Evolutionary conservation across 1,140 invertebrate genomes (phyloP).

Genomic region (Bradysia coprophila): DNA sequence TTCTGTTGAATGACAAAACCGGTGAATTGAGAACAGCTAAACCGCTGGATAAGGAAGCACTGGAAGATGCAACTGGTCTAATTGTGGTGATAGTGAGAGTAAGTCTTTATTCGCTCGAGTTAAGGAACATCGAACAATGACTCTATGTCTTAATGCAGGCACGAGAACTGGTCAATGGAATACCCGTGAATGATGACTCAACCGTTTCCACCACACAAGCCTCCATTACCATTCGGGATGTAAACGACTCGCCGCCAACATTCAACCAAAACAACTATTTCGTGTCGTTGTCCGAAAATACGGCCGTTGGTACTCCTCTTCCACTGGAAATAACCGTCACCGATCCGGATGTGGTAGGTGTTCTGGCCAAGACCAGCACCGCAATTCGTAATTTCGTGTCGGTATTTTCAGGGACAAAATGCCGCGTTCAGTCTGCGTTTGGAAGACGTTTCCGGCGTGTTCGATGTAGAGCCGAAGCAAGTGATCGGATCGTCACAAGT

Average conservation of each 20-base stretch:
- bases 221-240: slow-evolving; percentile 72
- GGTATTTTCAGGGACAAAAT: slow-evolving; percentile 46
- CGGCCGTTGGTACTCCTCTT: slow-evolving; percentile 59
- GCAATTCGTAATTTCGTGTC: no score
- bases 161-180: slow-evolving; percentile 53
- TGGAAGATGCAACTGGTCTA: slow-evolving; percentile 57
- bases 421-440: slow-evolving; percentile 59
- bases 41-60: slow-evolving; percentile 63
- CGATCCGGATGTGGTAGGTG: slow-evolving; percentile 65
- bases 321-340: slow-evolving; percentile 71
- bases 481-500: slow-evolving; percentile 65
- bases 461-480: slow-evolving; percentile 60
- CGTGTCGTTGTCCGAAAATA: slow-evolving; percentile 65
- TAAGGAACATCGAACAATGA: no score
- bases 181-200: slow-evolving; percentile 40
- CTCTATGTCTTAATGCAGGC: no score
- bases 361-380: not conserved
- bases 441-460: slow-evolving; percentile 61
- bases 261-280: slow-evolving; percentile 66
- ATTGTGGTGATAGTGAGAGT: slow-evolving; percentile 50
- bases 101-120: no score
- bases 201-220: slow-evolving; percentile 48
- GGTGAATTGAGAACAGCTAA: slow-evolving; percentile 69
- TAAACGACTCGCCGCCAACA: slow-evolving; percentile 81
- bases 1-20: slow-evolving; percentile 52